Evolutionary conservation across 2,113 vertebrate species (phyloP).

Genomic region (Triplophysa rosa): DNA sequence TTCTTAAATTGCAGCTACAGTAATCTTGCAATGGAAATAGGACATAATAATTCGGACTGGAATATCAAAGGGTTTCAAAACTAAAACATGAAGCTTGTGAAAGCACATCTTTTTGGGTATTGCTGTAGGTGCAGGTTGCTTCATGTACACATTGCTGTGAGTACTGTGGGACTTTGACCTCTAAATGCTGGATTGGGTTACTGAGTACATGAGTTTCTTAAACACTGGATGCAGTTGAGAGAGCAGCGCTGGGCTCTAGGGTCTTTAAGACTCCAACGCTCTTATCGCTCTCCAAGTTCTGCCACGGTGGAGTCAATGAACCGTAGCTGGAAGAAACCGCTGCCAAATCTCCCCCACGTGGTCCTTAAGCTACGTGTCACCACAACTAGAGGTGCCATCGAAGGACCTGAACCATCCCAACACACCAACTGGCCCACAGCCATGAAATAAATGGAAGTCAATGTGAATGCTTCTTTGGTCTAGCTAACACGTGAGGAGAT

Average conservation of each 20-base stretch:
- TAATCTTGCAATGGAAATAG: too few species aligned
- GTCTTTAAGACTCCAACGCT: conserved; percentile 41
- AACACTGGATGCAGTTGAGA: conserved; percentile 50
- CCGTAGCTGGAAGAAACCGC: conserved; percentile 47
- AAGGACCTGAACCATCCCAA: conserved; percentile 13
- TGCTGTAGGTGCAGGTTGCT: too few species aligned
- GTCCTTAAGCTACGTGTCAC: conserved; percentile 54
- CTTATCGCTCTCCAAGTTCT: conserved; percentile 50
- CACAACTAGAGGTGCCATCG: conserved; percentile 47
- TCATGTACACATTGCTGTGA: too few species aligned
- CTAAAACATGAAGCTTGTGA: too few species aligned
- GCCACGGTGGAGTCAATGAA: conserved; percentile 44
- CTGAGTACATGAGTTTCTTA: conserved; percentile 33
- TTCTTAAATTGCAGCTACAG: too few species aligned
- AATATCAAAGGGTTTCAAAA: too few species aligned
- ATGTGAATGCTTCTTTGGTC: conserved; percentile 7
- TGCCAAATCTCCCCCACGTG: conserved; percentile 46
- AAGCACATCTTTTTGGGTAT: too few species aligned
- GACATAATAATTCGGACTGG: too few species aligned
- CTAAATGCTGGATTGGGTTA: conserved; percentile 46
- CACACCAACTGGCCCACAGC: conserved; percentile 26
- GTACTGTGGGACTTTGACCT: conserved; percentile 39
- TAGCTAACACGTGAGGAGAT: not conserved
- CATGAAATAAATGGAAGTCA: conserved; percentile 36
- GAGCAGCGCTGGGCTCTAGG: conserved; percentile 18